Conservation (phyloP, 2,113 vertebrate species). For the Drymodes brunneopygia region DNA sequence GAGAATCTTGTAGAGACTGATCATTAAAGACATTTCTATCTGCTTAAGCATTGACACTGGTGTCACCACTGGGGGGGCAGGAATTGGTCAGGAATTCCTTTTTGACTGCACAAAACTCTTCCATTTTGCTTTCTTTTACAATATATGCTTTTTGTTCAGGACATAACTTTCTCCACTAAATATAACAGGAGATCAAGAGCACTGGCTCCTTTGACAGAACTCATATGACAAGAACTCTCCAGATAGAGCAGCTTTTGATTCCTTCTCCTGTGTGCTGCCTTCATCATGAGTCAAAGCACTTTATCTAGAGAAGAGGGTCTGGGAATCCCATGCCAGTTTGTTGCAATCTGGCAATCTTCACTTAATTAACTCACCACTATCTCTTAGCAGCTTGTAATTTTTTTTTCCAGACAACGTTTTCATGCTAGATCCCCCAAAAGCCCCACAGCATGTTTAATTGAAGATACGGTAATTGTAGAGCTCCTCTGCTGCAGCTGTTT, state of each 20-base stretch:
- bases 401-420: background rate
- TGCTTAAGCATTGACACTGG: background rate
- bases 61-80: background rate
- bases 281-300: background rate
- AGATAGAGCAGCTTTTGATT: background rate
- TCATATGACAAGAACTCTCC: background rate
- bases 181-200: background rate
- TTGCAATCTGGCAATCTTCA: conserved; percentile 1
- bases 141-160: background rate
- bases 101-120: background rate
- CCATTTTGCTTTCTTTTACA: background rate
- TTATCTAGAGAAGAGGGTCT: background rate
- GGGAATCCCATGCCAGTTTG: background rate
- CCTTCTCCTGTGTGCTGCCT: background rate
- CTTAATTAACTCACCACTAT: conserved; percentile 26
- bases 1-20: background rate
- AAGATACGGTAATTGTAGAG: conserved; percentile 24
- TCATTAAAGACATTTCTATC: background rate
- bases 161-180: background rate
- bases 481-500: conserved; percentile 35
- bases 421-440: background rate
- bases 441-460: conserved; percentile 30
- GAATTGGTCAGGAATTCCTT: background rate
- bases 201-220: background rate
- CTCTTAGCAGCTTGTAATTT: background rate